Evolutionary conservation across 23 tunicate species (phyloP), one percentile per base, ranked within the genome.

Genomic region (Diplosoma virens): DNA sequence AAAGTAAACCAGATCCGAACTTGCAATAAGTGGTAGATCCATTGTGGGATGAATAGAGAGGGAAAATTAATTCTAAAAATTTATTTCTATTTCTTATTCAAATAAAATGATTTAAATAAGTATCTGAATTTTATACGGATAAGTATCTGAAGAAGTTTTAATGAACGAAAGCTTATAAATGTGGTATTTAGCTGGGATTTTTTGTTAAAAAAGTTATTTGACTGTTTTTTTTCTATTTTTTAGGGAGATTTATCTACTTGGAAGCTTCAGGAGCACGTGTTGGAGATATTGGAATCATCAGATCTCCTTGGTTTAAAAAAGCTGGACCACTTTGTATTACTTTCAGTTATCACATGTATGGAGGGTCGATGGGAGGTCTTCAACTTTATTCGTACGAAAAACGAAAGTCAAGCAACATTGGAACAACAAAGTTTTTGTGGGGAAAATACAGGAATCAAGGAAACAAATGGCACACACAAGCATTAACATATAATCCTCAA

Each of bases 331-430:
- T 25, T 20, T 84, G 89, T 30, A 66, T 90, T 50, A 36, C 71
- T 25, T 90, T 90, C 76, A 64, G 73, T 27, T 90, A 90, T 25
- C 89, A 84, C 86, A 90, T 90, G 97, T 63, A 45, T 54, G 97
- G 97, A 18, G 26, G 59, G 3, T 53, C 71, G 54, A 90, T 90
- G 97, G 97, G 97, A 52, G 81, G 94, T 33, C 55, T 90, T 48
- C 73, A 90, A 25, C 33, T 90, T 17, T 90, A 90, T 41, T 86
- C 97, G 2, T 73, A 68, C 28, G 97, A 90, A 66, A 80, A 90
- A 66, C 66, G 88, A 31, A 53, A 37, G 30, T 37, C 47, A 18
- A 75, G 52, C 33, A 34, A 65, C 1, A 83, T 73, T 52, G 90
- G 90, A 16, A 80, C 73, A 33, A 79, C 75, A 67, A 79, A 77